These are phyloP conservation scores for Psilopogon haemacephalus DNA, from an alignment of 2,113 vertebrate species.

Conservation along the genomic window DNA sequence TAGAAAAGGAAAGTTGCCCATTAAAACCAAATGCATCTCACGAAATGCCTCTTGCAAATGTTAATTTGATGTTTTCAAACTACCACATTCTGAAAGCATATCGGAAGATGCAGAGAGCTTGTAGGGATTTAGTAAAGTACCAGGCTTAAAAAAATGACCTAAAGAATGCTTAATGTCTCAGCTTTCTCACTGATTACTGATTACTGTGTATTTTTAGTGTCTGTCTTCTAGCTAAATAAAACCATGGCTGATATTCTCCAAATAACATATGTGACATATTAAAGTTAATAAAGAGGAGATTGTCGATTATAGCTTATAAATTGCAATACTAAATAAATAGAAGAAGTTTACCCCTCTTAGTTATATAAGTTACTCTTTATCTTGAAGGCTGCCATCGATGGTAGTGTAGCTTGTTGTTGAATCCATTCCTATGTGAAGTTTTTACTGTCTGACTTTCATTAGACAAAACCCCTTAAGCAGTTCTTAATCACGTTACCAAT, in stretches of 20 bases:
- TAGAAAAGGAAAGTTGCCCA: not conserved
- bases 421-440: not conserved
- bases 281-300: not conserved
- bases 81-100: not conserved
- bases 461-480: not conserved
- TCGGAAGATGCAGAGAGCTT: not conserved
- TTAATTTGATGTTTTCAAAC: not conserved
- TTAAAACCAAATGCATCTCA: not conserved
- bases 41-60: not conserved
- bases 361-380: not conserved
- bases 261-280: not conserved
- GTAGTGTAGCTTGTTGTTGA: not conserved
- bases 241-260: not conserved
- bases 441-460: slow-evolving; percentile 2
- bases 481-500: not conserved
- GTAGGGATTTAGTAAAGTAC: slow-evolving; percentile 45
- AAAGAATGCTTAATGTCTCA: slow-evolving; percentile 29
- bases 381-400: not conserved
- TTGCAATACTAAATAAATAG: not conserved
- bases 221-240: slow-evolving; percentile 40
- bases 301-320: not conserved
- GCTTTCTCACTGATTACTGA: slow-evolving; percentile 48
- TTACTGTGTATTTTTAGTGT: slow-evolving; percentile 49
- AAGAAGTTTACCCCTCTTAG: not conserved
- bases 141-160: slow-evolving; percentile 32